Base-by-base conservation (phyloP, 2,113 vertebrate genomes). In the Aix galericulata region DNA sequence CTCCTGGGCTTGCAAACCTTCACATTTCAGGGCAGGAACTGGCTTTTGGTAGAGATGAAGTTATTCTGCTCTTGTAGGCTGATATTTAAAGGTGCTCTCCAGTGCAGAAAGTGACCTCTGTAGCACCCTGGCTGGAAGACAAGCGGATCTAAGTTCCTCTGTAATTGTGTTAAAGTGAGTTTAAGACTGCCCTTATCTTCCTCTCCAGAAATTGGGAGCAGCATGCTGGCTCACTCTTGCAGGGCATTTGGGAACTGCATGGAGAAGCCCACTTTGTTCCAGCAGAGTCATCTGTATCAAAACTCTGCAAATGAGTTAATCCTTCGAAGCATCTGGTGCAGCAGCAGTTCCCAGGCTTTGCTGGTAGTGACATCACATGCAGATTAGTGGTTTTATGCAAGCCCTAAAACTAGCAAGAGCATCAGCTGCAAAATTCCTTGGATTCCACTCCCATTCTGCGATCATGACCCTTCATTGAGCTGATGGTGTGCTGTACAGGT, bases 291-390 rank as follows among this genome's bases (percentile, higher is more conserved):
- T 92, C 92, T 66, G 17, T 40, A 68, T 89, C 44, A 69, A 52
- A 87, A 50, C 8, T 91, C 69, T 64, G 86, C 66, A 82, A 92
- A 79, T 82, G 22, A 75, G 60, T 89, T 97, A 95, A 95, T 94
- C 84, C 62, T 87, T 71, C 62, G 81, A 68, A 95, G 62, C 91
- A 92, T 82, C 84, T 95, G 89, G 66, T 91, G 31, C 36, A 82
- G 86, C 86, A 89, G 86, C 62, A 92, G 74, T 66, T 84, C 66
- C 58, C 69, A 64, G 81, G 86, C 62, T 93, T 72, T 93, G 69
- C 86, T 84, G 69, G 75, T 68, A 64, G 74, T 89, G 93, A 66
- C 63, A 79, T 82, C 86, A 48, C 66, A 79, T 75, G 12, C 77
- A 87, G 66, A 48, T 87, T 52, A 76, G 62, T 89, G 81, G 66